A percentile compares a stretch with the other conserved stretches of the same genome.
Evolutionary conservation across 2,888 invertebrate genomes (phyloP).

Genomic region (Muscina levida): DNA sequence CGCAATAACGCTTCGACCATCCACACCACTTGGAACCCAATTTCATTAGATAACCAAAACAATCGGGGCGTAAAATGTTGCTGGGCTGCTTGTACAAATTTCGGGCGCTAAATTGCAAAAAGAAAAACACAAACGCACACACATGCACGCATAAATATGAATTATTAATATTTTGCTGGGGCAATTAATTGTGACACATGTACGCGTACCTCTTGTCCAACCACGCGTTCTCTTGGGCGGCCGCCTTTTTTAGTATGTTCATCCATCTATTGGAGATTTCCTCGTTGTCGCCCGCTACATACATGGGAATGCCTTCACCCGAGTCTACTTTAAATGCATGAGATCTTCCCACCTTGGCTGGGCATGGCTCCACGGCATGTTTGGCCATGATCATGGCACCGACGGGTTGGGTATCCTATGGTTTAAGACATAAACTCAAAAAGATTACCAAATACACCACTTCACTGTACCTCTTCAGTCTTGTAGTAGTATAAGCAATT

Average conservation of each 20-base stretch:
- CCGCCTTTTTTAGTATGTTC: slow-evolving; percentile 88
- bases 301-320: slow-evolving; percentile 86
- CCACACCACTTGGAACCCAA: slow-evolving; percentile 91
- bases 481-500: slow-evolving; percentile 97
- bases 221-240: slow-evolving; percentile 87
- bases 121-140: neutral
- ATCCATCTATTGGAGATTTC: slow-evolving; percentile 88
- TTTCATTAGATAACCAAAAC: slow-evolving; percentile 95
- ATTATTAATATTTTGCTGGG: neutral
- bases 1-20: slow-evolving; percentile 95
- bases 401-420: slow-evolving; percentile 91
- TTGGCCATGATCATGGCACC: slow-evolving; percentile 93
- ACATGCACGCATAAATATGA: neutral
- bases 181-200: neutral
- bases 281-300: slow-evolving; percentile 89
- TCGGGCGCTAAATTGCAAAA: slow-evolving; percentile 82
- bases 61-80: slow-evolving; percentile 91
- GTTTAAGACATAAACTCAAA: neutral
- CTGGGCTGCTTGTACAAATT: slow-evolving; percentile 91
- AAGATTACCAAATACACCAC: too few relatives aligned
- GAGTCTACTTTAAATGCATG: slow-evolving; percentile 87
- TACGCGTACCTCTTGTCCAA: slow-evolving; percentile 81
- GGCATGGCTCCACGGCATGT: slow-evolving; percentile 85
- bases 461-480: slow-evolving; percentile 87
- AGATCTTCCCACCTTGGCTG: slow-evolving; percentile 81